Percentiles rank a stretch among this genome's conserved stretches.
Conservation (phyloP, 2,888 invertebrate species). For the Yponomeuta plumbellus region DNA sequence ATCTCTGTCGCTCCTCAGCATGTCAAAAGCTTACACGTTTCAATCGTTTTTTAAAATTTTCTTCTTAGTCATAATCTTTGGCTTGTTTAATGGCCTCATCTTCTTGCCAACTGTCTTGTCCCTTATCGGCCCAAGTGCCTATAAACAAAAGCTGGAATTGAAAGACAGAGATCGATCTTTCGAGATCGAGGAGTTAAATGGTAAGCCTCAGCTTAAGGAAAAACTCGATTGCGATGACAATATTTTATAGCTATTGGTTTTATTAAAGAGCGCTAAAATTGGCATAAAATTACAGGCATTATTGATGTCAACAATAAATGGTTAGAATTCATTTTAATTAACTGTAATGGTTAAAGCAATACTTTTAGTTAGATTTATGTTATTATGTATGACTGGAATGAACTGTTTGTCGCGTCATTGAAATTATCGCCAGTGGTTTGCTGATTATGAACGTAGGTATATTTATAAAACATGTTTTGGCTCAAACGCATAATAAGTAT, state of each 20-base stretch:
- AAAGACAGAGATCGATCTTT: conserved; percentile 31
- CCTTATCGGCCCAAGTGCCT: conserved; percentile 80
- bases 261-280: background rate
- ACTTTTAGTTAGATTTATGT: background rate
- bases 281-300: background rate
- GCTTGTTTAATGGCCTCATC: conserved; percentile 85
- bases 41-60: conserved; percentile 86
- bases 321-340: background rate
- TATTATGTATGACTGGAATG: background rate
- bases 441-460: background rate
- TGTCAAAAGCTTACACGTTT: conserved; percentile 86
- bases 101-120: conserved; percentile 86
- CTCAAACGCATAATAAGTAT: background rate
- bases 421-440: background rate
- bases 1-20: conserved; percentile 81
- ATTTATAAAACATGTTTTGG: background rate
- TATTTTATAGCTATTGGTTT: background rate
- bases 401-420: background rate
- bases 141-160: conserved; percentile 34
- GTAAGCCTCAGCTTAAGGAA: conserved; percentile 29
- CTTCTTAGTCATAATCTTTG: conserved; percentile 84
- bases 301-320: background rate
- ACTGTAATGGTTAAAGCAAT: background rate
- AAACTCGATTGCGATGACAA: conserved; percentile 8
- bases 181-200: conserved; percentile 56